Percentiles rank a stretch among this genome's conserved stretches.
Conservation (phyloP, 2,113 vertebrate genomes). For the Protobothrops mucrosquamatus region DNA sequence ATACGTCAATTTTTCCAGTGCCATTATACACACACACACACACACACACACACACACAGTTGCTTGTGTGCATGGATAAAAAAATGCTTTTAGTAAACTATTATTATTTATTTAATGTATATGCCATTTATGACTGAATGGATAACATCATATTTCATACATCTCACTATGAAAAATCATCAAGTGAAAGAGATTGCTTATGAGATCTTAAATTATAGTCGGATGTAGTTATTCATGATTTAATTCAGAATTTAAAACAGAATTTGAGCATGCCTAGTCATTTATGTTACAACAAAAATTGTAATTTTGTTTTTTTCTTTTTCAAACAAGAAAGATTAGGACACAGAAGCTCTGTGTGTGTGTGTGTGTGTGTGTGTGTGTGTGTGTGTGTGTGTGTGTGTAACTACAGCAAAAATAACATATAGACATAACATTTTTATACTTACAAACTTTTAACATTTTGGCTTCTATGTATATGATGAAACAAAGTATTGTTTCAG, state of each 20-base stretch:
- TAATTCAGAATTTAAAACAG: conserved; percentile 30
- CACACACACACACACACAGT: no score
- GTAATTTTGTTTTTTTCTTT: not conserved
- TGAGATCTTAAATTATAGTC: not conserved
- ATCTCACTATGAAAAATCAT: not conserved
- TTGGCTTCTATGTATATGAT: not conserved
- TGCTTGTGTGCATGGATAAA: no score
- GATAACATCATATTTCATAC: not conserved
- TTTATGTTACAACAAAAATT: not conserved
- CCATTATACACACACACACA: no score
- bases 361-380: no score
- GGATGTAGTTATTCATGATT: conserved; percentile 8
- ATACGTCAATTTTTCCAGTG: no score
- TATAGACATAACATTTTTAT: not conserved
- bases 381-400: not conserved
- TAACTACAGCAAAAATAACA: not conserved
- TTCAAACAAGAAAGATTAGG: not conserved
- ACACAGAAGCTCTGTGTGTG: not conserved
- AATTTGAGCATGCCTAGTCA: not conserved
- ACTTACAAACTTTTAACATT: not conserved
- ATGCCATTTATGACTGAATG: not conserved
- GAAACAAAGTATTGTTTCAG: not conserved
- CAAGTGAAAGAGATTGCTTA: not conserved
- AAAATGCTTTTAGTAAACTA: not conserved
- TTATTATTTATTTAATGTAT: no score